Conservation (phyloP, 2,113 vertebrate species). For the Morone saxatilis region DNA sequence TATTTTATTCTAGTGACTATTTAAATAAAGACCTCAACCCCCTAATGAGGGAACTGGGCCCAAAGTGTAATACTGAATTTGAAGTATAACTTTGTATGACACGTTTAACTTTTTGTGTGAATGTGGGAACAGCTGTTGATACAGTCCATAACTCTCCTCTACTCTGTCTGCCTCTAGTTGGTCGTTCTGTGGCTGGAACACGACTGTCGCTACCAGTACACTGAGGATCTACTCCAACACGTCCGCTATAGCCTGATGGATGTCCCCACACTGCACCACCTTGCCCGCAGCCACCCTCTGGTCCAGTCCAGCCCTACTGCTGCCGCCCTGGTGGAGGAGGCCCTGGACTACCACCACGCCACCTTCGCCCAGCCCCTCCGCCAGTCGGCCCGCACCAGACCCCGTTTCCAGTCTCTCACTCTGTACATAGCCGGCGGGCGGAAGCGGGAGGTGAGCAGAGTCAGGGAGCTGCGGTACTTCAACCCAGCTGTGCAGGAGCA, state of each 20-base stretch:
- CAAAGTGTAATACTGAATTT: background rate
- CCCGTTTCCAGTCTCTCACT: constrained; percentile 93
- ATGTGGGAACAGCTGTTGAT: background rate
- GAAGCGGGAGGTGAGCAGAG: constrained; percentile 93
- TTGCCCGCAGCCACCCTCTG: constrained; percentile 89
- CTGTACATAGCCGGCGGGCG: constrained; percentile 94
- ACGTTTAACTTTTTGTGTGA: background rate
- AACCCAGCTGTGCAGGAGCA: constrained; percentile 92
- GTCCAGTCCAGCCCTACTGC: constrained; percentile 90
- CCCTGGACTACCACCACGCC: constrained; percentile 93
- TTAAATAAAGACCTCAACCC: no score
- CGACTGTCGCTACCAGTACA: constrained; percentile 92
- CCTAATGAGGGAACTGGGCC: background rate
- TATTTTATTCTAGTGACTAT: background rate
- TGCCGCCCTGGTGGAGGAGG: constrained; percentile 91
- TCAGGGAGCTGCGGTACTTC: constrained; percentile 94
- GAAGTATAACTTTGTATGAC: background rate
- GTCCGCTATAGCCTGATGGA: constrained; percentile 97
- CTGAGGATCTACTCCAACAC: constrained; percentile 93
- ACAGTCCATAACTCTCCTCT: background rate
- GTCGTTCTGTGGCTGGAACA: constrained; percentile 95
- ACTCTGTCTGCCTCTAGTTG: constrained; percentile 82
- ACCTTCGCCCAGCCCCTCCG: constrained; percentile 93
- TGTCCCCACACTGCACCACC: constrained; percentile 88
- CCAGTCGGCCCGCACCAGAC: constrained; percentile 92